Evolutionary conservation across 92 coral and sea anemone species (phyloP).

Genomic region (Hydrozoanthus gracilis): DNA sequence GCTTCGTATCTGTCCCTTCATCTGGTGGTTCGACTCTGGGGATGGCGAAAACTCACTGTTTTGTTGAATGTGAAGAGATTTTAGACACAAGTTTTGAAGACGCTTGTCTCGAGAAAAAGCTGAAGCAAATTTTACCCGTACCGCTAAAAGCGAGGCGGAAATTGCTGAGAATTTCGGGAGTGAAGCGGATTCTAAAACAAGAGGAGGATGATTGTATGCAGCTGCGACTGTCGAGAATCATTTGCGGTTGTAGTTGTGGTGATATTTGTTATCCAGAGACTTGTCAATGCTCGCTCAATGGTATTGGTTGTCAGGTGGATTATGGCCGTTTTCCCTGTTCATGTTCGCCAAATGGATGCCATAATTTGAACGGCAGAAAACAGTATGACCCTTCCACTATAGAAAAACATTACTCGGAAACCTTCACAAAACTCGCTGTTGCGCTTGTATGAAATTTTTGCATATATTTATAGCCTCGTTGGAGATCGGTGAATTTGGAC

Average conservation of each 20-base stretch:
- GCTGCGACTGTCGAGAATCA: conserved; percentile 85
- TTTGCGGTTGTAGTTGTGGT: conserved; percentile 96
- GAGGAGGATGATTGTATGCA: conserved; percentile 89
- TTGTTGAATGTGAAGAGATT: conserved; percentile 68
- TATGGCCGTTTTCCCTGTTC: conserved; percentile 97
- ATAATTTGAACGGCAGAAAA: conserved; percentile 86
- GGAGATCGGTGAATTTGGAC: conserved; percentile 8
- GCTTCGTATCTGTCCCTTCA: conserved; percentile 94
- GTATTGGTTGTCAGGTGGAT: conserved; percentile 96
- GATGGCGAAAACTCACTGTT: conserved; percentile 86
- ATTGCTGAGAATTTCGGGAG: conserved; percentile 86
- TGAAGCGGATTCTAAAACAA: conserved; percentile 77
- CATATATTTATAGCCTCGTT: conserved; percentile 11
- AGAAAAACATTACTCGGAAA: conserved; percentile 86
- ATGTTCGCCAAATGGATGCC: conserved; percentile 85
- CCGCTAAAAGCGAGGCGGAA: conserved; percentile 81
- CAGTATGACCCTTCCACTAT: conserved; percentile 84
- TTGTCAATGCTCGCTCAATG: conserved; percentile 92
- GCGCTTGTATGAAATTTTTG: conserved; percentile 40
- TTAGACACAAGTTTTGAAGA: conserved; percentile 47
- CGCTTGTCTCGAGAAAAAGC: conserved; percentile 37
- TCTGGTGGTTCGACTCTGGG: conserved; percentile 95
- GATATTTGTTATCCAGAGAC: conserved; percentile 91
- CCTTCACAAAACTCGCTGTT: conserved; percentile 71
- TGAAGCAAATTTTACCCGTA: conserved; percentile 71